phyloP scores from a whole-genome alignment of 2,797 vertebrate species.

The Ciconia nigra region DNA sequence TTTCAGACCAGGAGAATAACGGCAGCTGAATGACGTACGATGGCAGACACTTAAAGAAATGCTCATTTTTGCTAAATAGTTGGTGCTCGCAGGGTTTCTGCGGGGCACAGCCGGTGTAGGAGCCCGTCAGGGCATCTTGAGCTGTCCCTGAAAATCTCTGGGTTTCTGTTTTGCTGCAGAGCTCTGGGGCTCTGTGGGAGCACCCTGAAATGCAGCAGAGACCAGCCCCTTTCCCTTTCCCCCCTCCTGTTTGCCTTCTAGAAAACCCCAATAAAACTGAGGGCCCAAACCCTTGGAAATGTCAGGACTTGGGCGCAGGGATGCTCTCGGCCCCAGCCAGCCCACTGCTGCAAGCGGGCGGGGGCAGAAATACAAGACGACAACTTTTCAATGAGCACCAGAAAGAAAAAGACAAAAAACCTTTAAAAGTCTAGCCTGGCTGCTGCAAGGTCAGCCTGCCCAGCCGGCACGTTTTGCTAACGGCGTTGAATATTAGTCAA shows the following conservation, averaged over 20 bases:
- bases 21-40: rapidly evolving
- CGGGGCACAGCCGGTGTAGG: not conserved
- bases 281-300: not conserved
- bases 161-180: not conserved
- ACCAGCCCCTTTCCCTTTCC: not conserved
- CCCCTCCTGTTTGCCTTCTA: not conserved
- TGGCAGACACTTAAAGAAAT: not conserved
- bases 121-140: not conserved
- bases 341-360: not conserved
- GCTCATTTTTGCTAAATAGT: not conserved
- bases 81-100: not conserved
- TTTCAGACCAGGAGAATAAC: not conserved
- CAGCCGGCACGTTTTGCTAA: not conserved
- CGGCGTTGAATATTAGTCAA: rapidly evolving
- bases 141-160: not conserved
- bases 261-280: not conserved
- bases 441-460: not conserved
- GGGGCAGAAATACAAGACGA: not conserved
- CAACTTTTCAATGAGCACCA: not conserved
- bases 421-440: not conserved
- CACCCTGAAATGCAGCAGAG: not conserved
- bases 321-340: not conserved
- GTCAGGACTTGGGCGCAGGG: not conserved
- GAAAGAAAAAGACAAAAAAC: not conserved
- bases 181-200: not conserved